Evolutionary conservation across 2,888 invertebrate species (phyloP), one percentile per base, ranked within the genome.

Genomic region (Zelleria hepariella): DNA sequence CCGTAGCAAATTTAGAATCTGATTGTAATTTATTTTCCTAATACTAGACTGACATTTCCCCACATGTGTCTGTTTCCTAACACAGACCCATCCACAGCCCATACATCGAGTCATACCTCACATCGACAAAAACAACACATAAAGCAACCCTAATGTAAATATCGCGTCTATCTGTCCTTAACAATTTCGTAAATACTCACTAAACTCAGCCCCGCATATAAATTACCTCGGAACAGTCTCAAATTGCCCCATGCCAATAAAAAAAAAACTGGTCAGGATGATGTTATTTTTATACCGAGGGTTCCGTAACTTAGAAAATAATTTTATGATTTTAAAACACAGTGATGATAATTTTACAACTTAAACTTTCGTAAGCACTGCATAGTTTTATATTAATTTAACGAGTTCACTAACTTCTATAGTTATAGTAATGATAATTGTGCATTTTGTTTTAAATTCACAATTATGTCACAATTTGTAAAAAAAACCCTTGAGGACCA

Each of bases 131-230:
- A 61, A 59, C 49, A 51, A 72, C 70, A 71, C 72, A 75, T 70
- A 73, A 82, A 82, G 79, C 78, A 79, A 80, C 77, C 78, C 78
- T 78, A 80, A 78, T 81, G 81, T 83, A 85, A 86, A 86, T 84
- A 86, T 81, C 82, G 78, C 77, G 75, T 85, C 86, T 83, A 86
- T 86, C 86, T 85, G 80, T 86, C 86, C 84, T 86, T 85, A 86
- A 87, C 86, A 86, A 87, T 86, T 87, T 85, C 80, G 83, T 86
- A 83, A 85, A 83, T 82, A 84, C 85, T 75, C 79, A 83, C 82
- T 82, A 84, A 85, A 78, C 80, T 84, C 79, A 86, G 82, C 80
- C 85, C 79, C 85, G 82, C 79, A 85, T 84, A 87, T 86, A 86
- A 86, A 86, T 86, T 82, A 85, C 80, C 65, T 69, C 64, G 81